Percentiles rank a stretch among this genome's conserved stretches.
phyloP scores from a whole-genome alignment of 2,113 vertebrate species.

The Sula dactylatra region DNA sequence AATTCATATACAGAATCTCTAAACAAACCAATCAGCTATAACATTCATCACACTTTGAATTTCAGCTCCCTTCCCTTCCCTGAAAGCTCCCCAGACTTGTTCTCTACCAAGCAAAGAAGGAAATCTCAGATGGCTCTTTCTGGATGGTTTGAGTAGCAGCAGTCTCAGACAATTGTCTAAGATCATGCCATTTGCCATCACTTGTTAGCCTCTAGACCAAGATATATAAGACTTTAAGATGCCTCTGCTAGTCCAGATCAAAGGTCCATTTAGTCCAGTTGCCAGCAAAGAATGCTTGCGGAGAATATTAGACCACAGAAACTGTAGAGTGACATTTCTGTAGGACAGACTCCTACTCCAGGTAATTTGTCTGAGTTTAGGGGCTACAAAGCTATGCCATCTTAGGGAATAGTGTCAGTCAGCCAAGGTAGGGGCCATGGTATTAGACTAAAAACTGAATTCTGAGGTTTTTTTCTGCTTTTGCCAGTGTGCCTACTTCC shows the following conservation, averaged over 20 bases:
- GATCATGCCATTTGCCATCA: not conserved
- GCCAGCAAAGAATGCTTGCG: not conserved
- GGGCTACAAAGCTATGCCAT: not conserved
- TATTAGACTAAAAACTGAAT: not conserved
- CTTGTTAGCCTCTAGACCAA: not conserved
- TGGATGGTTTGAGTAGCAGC: not conserved
- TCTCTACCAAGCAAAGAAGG: not conserved
- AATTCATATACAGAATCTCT: not conserved
- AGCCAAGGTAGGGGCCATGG: not conserved
- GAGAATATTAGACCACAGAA: not conserved
- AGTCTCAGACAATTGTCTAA: not conserved
- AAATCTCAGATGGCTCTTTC: not conserved
- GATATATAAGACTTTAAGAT: not conserved
- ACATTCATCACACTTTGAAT: not conserved
- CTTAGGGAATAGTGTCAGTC: not conserved
- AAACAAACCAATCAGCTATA: not conserved
- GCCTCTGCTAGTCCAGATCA: not conserved
- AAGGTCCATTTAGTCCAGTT: accelerated
- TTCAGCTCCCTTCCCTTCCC: not conserved
- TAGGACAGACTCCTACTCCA: not conserved
- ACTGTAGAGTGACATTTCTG: not conserved
- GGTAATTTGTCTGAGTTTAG: not conserved
- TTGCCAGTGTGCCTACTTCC: not conserved
- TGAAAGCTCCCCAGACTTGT: not conserved
- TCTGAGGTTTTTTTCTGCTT: not conserved